Evolutionary conservation across 1,140 invertebrate genomes (phyloP).

Genomic region (Ladona fulva): DNA sequence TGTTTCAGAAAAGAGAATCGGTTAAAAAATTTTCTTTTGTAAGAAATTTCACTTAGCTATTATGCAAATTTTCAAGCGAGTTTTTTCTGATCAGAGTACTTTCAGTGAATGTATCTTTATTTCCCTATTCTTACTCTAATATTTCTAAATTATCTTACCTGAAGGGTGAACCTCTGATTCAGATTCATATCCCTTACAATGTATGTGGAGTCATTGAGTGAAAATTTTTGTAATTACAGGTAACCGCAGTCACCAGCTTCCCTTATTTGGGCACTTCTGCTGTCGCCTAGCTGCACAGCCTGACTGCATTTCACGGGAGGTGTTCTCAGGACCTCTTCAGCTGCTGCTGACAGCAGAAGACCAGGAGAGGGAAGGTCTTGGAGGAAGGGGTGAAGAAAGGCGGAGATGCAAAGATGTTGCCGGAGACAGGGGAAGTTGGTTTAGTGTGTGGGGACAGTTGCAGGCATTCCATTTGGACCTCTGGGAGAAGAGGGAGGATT

Average conservation of each 20-base stretch:
- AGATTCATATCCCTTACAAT: too few relatives aligned
- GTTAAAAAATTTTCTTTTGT: too few relatives aligned
- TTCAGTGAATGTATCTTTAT: too few relatives aligned
- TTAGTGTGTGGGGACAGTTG: slow-evolving; percentile 20
- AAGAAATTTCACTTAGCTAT: too few relatives aligned
- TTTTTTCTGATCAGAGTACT: too few relatives aligned
- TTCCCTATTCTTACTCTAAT: too few relatives aligned
- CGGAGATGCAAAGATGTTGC: background rate
- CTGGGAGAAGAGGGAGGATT: slow-evolving; percentile 38
- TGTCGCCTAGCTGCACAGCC: slow-evolving; percentile 60
- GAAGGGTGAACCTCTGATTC: too few relatives aligned
- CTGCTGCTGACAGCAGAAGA: background rate
- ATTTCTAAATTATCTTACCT: too few relatives aligned
- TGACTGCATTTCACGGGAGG: slow-evolving; percentile 47
- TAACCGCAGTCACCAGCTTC: slow-evolving; percentile 46
- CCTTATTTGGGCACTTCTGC: slow-evolving; percentile 65
- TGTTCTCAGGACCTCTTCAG: slow-evolving; percentile 36
- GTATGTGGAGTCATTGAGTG: too few relatives aligned
- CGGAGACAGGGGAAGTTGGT: slow-evolving; percentile 21
- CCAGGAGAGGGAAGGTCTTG: background rate
- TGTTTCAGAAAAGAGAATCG: too few relatives aligned
- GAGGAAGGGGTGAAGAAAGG: background rate
- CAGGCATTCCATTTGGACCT: slow-evolving; percentile 27
- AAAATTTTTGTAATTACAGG: slow-evolving; percentile 31
- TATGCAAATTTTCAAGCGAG: too few relatives aligned